Percentiles rank a stretch among this genome's conserved stretches.
Evolutionary conservation across 1,140 invertebrate species (phyloP).

Genomic region (Macrocentrus cingulum): DNA sequence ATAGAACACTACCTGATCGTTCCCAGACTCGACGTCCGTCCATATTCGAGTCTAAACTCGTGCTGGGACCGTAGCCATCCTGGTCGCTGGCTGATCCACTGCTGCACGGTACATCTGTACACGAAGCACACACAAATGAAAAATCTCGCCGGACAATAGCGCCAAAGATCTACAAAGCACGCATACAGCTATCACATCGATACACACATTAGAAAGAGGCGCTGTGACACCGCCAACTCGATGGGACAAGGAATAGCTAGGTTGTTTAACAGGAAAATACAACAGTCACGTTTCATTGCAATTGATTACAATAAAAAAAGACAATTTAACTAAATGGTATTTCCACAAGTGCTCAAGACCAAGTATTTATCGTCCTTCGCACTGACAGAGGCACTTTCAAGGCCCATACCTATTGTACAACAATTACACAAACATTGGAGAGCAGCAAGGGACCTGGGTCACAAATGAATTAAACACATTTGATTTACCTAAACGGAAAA

Average conservation of each 20-base stretch:
- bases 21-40: slow-evolving; percentile 60
- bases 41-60: slow-evolving; percentile 65
- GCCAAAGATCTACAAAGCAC: slow-evolving; percentile 20
- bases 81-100: slow-evolving; percentile 62
- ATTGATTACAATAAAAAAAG: background rate
- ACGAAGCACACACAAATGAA: slow-evolving; percentile 17
- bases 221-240: background rate
- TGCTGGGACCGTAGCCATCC: slow-evolving; percentile 62
- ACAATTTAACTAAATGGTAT: background rate
- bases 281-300: no score
- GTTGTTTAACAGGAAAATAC: background rate
- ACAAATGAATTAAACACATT: slow-evolving; percentile 24
- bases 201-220: background rate
- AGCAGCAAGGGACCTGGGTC: no score
- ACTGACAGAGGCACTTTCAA: background rate
- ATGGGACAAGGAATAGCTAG: background rate
- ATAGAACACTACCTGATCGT: slow-evolving; percentile 54
- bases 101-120: slow-evolving; percentile 57
- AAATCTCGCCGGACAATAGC: no score
- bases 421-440: background rate
- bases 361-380: no score
- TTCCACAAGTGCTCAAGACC: background rate
- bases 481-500: slow-evolving; percentile 59
- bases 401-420: background rate
- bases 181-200: no score